Base-by-base conservation (phyloP, 2,888 invertebrate species). In the Cyrtodaria siliqua region DNA sequence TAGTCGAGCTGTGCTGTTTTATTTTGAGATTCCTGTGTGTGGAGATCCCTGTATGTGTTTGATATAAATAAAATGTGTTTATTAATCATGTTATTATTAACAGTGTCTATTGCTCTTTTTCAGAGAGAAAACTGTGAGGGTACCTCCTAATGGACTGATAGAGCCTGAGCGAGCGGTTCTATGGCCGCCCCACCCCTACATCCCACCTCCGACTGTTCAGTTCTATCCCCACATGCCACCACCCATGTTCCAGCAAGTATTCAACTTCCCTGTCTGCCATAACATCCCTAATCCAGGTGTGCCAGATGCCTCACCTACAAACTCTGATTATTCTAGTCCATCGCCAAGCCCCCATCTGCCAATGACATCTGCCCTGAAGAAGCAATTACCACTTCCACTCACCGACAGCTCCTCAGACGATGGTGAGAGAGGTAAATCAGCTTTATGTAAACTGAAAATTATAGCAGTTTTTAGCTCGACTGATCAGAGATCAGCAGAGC, bases 281-380 rank as follows among this genome's bases (percentile, higher is more conserved):
- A 23, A 53, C 55, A 42, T 26, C 52, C 52, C 49, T 27, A 24
- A 27, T 29, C 24, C 49, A 16, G 47, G 56, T 18, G 66, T 52
- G n/a, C 56, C 59, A 12, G 59, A 52, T 3, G 16, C 44, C 4
- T 16, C n/a, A 6, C 44, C 44, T 12, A 33, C 12, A 4, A 33
- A 82, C 40, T 88, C 88, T 0, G 87, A 87, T 68, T 74, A 80
- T 56, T 87, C 87, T 40, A 88, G 88, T 67, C 87, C 87, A 33
- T 83, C 87, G 0, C 80, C 75, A 1, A 88, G 87, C 63, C 89
- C 89, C 8, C 57, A 84, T 44, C 33, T 72, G 18, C 69, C 66
- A 12, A 53, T 16, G 2, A 33, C 33, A 38, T 53, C 57, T 29
- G 33, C 24, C 14, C 52, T 52, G 27, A 52, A 66, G 49, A 49